Base-by-base conservation (phyloP, 1,140 invertebrate species). In the Whitmania pigra region DNA sequence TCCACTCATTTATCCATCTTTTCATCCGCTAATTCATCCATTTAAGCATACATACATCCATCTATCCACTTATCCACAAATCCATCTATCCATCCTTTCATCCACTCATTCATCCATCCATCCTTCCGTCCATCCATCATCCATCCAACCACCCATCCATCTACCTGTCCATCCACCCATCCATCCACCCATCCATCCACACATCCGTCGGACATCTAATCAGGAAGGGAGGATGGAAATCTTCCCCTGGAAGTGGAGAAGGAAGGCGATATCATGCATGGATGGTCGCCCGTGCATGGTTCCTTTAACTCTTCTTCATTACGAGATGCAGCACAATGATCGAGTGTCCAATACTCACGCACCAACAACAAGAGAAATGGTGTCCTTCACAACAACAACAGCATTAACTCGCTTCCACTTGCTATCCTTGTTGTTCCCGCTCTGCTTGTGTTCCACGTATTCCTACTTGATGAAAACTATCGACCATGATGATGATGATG, bases 41-140 rank as follows among this genome's bases (percentile, higher is more conserved):
- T 17, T 27, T 27, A 60, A 6, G 5, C 55, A 60, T 4, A 5
- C 5, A 17, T 60, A 6, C 17, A 17, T 60, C 55, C 55, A 60
- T 60, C 55, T 17, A 60, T 60, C 55, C 55, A 60, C 17, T 17
- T 27, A 60, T 60, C 55, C n/a, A n/a, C n/a, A n/a, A n/a, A n/a
- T n/a, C 9, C 43, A 49, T 49, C 43, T 13, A 49, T 49, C 43
- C 43, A 49, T 49, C 43, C 43, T 7, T 5, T 17, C 43, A 49
- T 49, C 43, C 43, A 49, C 15, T 13, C 43, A 49, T 49, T 36
- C 57, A 63, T 63, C 57, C 57, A n/a, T n/a, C 57, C 15, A 63
- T 63, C 57, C 57, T 11, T 63, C 57, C 57, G 22, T 63, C 57
- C 57, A 63, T 63, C 57, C 4, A 63, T 17, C 57, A 63, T 63